Percentiles rank a stretch among this genome's conserved stretches.
Conservation (phyloP, 2,113 vertebrate species). For the Python bivittatus region DNA sequence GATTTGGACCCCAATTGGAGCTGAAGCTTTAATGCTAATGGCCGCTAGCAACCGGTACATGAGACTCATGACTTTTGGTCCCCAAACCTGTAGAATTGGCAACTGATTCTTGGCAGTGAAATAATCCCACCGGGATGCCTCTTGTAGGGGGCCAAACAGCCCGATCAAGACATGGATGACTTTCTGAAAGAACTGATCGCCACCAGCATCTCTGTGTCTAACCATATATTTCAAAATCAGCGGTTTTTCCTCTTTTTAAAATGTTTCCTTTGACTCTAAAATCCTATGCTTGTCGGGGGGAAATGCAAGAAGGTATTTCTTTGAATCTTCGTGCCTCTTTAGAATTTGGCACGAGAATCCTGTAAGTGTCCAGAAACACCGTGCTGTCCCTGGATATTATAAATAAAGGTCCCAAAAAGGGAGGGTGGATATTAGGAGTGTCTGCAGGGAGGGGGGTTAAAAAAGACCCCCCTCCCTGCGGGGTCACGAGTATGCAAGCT, state of each 20-base stretch:
- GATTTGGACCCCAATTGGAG: not conserved
- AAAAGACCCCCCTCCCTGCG: too few species aligned
- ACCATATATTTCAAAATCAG: constrained; percentile 48
- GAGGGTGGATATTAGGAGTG: too few species aligned
- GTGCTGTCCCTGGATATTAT: not conserved
- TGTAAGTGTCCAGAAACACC: not conserved
- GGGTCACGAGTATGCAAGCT: too few species aligned
- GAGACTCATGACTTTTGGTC: constrained; percentile 15
- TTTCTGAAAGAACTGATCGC: constrained; percentile 46
- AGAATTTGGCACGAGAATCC: not conserved
- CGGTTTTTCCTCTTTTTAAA: constrained; percentile 12
- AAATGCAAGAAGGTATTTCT: too few species aligned
- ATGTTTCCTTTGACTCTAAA: not conserved
- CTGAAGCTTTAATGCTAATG: constrained; percentile 12
- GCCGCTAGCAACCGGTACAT: constrained; percentile 3
- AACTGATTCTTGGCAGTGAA: constrained; percentile 44
- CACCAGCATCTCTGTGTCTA: constrained; percentile 13
- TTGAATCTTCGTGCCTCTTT: not conserved
- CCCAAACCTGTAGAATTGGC: constrained; percentile 33
- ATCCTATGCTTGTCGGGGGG: not conserved
- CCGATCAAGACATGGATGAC: constrained; percentile 43
- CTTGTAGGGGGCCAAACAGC: constrained; percentile 15
- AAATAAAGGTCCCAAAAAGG: too few species aligned
- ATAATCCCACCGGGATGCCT: constrained; percentile 4
- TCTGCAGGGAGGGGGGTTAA: too few species aligned